A percentile compares a stretch with the other conserved stretches of the same genome.
Conservation (phyloP, 1,140 invertebrate species). For the Trialeurodes vaporariorum region DNA sequence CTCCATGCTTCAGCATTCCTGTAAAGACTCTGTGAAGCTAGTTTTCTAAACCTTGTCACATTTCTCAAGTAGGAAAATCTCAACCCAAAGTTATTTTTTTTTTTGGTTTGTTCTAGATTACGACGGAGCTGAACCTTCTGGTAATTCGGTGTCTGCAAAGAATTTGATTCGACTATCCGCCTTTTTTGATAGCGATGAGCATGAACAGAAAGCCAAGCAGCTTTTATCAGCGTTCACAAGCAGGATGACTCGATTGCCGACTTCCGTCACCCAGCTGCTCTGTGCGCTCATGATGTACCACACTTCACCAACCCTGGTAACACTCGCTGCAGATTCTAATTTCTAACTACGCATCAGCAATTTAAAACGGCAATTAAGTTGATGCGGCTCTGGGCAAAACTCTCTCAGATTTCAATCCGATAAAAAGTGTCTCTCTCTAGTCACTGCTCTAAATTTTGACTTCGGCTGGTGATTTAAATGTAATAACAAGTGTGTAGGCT, state of each 20-base stretch:
- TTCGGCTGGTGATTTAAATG: too few relatives aligned
- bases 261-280: constrained; percentile 66
- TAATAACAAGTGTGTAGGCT: too few relatives aligned
- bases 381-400: too few relatives aligned
- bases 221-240: constrained; percentile 51
- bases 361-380: too few relatives aligned
- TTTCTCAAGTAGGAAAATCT: constrained; percentile 3
- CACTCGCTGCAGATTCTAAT: too few relatives aligned
- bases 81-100: neutral
- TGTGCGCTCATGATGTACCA: constrained; percentile 56
- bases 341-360: too few relatives aligned
- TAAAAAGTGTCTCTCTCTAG: too few relatives aligned
- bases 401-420: too few relatives aligned
- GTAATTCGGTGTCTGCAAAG: constrained; percentile 75
- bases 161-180: constrained; percentile 66
- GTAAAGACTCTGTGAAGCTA: neutral
- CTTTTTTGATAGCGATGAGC: constrained; percentile 47
- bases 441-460: too few relatives aligned
- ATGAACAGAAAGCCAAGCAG: constrained; percentile 45
- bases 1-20: neutral
- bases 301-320: constrained; percentile 53
- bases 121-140: constrained; percentile 84
- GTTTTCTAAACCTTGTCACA: neutral
- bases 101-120: constrained; percentile 63
- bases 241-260: constrained; percentile 42